These are phyloP conservation scores for Electrophaes corylata DNA, from an alignment of 2,888 invertebrate species.

Conservation along the genomic window DNA sequence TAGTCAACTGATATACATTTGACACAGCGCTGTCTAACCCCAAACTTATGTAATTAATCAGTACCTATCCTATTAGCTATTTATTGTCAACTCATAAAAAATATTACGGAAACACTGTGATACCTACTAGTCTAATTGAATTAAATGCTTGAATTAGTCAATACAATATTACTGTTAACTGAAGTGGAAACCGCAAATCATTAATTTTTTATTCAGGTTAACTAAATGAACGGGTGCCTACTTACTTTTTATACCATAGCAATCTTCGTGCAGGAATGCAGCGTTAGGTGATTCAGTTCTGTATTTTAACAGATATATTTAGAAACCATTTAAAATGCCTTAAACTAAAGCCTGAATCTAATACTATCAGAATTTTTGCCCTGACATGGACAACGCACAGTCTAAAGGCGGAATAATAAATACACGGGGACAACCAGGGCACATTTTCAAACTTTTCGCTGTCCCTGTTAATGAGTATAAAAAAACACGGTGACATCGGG, in stretches of 20 bases:
- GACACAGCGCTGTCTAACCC: too few species aligned
- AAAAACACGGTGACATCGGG: too few species aligned
- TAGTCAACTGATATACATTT: too few species aligned
- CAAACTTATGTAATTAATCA: too few species aligned
- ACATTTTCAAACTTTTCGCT: too few species aligned
- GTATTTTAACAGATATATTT: slow-evolving; percentile 1
- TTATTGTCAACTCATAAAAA: slow-evolving; percentile 16
- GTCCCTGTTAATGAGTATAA: too few species aligned
- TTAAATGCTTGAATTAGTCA: slow-evolving; percentile 39
- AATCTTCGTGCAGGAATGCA: slow-evolving; percentile 56
- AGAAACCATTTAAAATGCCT: background rate
- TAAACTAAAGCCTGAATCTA: background rate
- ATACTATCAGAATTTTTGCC: too few species aligned
- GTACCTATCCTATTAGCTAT: background rate
- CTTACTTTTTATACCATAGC: slow-evolving; percentile 24
- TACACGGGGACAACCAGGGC: too few species aligned
- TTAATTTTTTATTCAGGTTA: slow-evolving; percentile 37
- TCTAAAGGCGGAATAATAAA: too few species aligned
- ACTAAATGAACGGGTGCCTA: slow-evolving; percentile 19
- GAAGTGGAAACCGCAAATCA: slow-evolving; percentile 50
- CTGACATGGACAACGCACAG: too few species aligned
- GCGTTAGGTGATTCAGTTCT: slow-evolving; percentile 32
- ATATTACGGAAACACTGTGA: slow-evolving; percentile 35
- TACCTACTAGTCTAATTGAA: slow-evolving; percentile 48
- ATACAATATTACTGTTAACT: slow-evolving; percentile 35